Base-by-base conservation (phyloP, 2,797 vertebrate species). In the Lithobates sylvaticus region DNA sequence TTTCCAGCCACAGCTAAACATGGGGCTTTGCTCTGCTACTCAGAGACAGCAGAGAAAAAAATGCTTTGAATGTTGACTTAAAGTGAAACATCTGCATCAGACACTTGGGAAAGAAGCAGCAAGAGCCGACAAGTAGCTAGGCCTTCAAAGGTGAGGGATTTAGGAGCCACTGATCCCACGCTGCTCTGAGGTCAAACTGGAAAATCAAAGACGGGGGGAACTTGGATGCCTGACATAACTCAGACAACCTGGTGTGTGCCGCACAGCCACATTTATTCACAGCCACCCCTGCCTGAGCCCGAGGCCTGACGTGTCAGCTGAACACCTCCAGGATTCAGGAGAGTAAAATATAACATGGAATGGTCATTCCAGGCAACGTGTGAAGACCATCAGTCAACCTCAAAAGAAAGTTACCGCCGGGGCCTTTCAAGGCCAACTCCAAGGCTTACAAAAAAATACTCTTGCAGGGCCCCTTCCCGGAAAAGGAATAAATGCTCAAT, bases 111-210 rank as follows among this genome's bases (percentile, higher is more conserved):
- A 21, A 23, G 36, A 71, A 61, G 47, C 21, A 27, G 76, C 68
- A 78, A 87, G 68, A 83, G 64, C 80, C 69, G 58, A 76, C 76
- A 78, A 75, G 75, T 44, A 82, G 61, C 21, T 26, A 42, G 15
- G 29, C 32, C 70, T 83, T 83, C 69, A 87, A 87, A 83, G 80
- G 65, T 44, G 69, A 78, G 36, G 75, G 85, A 87, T 78, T 83
- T 78, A 78, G 75, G 42, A 58, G 80, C 68, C 39, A 58, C 67
- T 78, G 75, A 78, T 79, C 76, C 70, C 71, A 61, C 21, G 54
- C 84, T 54, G 69, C 70, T 74, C 75, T 44, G 23, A 86, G 84
- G 84, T 81, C 84, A 81, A 21, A 85, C 47, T 29, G 50, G 29
- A 85, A 80, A 75, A 81, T 79, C 84, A 85, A 73, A 85, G 84